A percentile compares a stretch with the other conserved stretches of the same genome.
phyloP scores from a whole-genome alignment of 2,797 vertebrate genomes.

The Otolemur crassicaudatus region DNA sequence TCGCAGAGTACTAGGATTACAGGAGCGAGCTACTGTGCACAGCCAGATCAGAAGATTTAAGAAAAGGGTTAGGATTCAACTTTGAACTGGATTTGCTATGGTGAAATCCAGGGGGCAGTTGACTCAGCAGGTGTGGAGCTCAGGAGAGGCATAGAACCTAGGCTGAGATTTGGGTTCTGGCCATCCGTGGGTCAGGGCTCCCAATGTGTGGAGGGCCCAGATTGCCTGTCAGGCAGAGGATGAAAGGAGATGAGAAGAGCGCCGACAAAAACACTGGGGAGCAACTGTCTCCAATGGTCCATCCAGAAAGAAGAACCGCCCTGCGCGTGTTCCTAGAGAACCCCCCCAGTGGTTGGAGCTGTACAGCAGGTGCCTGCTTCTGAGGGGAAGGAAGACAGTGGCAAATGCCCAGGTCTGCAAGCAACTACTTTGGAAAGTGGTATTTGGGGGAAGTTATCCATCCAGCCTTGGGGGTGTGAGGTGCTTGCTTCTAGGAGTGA shows the following conservation, averaged over 20 bases:
- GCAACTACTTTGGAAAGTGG: not conserved
- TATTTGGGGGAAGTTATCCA: not conserved
- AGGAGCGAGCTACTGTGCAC: not conserved
- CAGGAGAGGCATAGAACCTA: not conserved
- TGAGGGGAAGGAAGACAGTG: not conserved
- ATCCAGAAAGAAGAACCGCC: not conserved
- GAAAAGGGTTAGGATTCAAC: not conserved
- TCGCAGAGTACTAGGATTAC: no score
- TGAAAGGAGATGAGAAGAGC: not conserved
- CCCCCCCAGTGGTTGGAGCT: no score
- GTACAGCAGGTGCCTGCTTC: not conserved
- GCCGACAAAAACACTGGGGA: not conserved
- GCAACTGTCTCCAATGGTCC: not conserved
- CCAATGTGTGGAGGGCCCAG: not conserved
- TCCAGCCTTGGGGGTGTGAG: not conserved
- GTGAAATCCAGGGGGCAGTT: not conserved
- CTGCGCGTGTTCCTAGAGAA: no score
- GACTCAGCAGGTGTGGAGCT: not conserved
- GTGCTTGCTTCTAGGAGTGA: not conserved
- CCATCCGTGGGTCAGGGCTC: not conserved
- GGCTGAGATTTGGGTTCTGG: not conserved
- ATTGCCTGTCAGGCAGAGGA: not conserved
- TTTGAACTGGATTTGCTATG: not conserved
- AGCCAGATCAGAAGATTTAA: not conserved
- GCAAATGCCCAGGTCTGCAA: not conserved